Conservation (phyloP, 2,113 vertebrate genomes). For the Oreochromis niloticus region DNA sequence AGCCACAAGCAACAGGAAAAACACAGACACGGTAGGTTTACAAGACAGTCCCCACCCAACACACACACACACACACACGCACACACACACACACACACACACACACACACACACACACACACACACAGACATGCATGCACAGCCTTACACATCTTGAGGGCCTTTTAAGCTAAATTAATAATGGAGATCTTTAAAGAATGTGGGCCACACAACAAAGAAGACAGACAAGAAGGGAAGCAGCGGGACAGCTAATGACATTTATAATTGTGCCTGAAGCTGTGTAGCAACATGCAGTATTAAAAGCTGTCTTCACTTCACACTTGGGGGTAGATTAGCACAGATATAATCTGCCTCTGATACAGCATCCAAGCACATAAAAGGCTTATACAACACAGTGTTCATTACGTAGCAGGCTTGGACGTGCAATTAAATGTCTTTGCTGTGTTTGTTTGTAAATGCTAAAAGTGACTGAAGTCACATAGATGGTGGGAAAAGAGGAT, state of each 20-base stretch:
- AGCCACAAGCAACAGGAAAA: background rate
- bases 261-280: background rate
- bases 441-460: background rate
- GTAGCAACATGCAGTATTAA: background rate
- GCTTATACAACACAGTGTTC: background rate
- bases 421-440: background rate
- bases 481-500: background rate
- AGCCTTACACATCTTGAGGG: background rate
- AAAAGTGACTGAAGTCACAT: background rate
- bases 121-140: background rate
- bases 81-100: background rate
- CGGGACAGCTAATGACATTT: background rate
- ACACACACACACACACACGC: background rate
- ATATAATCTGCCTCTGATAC: background rate
- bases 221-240: background rate
- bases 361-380: background rate
- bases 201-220: conserved; percentile 2
- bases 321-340: background rate
- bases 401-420: background rate
- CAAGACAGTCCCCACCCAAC: background rate
- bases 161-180: conserved; percentile 45
- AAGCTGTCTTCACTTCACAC: background rate
- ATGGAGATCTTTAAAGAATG: conserved; percentile 22
- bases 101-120: no score
- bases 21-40: background rate